Conservation (phyloP, 1,140 invertebrate species). For the Drosophila melanica region DNA sequence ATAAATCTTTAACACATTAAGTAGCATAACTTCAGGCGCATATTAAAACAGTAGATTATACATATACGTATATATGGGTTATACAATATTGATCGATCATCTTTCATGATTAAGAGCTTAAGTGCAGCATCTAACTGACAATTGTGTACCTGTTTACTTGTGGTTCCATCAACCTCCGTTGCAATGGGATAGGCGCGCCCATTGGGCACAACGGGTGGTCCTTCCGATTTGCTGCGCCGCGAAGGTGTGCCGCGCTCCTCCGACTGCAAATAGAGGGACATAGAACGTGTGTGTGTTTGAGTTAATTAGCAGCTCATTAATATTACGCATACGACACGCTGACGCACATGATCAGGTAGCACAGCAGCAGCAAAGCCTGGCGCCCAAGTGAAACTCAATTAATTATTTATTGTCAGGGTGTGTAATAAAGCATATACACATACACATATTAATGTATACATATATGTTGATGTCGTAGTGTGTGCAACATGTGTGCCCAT, state of each 20-base stretch:
- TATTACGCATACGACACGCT: conserved; percentile 70
- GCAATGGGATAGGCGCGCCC: conserved; percentile 84
- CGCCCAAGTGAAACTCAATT: conserved; percentile 51
- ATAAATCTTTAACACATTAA: neutral
- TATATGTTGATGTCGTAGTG: conserved; percentile 48
- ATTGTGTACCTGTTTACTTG: conserved; percentile 83
- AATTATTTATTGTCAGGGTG: conserved; percentile 70
- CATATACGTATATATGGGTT: conserved; percentile 24
- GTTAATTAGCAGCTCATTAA: conserved; percentile 77
- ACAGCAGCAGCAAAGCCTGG: conserved; percentile 16
- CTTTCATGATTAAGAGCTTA: conserved; percentile 15
- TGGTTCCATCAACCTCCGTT: conserved; percentile 84
- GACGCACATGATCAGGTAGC: conserved; percentile 60
- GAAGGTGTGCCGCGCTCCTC: conserved; percentile 85
- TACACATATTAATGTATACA: conserved; percentile 5
- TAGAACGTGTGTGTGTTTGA: conserved; percentile 26
- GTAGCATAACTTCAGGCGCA: conserved; percentile 23
- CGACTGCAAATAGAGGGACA: conserved; percentile 84
- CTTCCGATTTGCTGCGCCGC: conserved; percentile 89
- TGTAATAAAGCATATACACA: conserved; percentile 46
- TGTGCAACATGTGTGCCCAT: conserved; percentile 62
- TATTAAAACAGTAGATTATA: conserved; percentile 11
- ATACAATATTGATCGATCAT: conserved; percentile 29
- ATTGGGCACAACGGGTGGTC: conserved; percentile 86
- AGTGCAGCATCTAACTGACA: conserved; percentile 43